phyloP scores from a whole-genome alignment of 2,797 vertebrate genomes.

The Columba guinea region DNA sequence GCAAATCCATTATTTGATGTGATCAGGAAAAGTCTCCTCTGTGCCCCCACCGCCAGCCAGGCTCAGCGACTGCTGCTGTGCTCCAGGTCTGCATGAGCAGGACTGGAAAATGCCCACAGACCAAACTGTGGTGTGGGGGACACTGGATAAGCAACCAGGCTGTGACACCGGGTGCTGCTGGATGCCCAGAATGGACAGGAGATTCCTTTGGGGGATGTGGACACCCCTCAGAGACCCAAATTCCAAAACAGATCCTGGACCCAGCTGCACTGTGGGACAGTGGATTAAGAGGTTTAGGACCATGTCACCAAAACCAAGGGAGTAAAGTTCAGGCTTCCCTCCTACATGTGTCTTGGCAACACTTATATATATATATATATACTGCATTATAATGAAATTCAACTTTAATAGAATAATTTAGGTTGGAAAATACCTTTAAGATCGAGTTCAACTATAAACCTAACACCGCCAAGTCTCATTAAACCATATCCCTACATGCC shows the following conservation, averaged over 20 bases:
- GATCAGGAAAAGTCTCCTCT: not conserved
- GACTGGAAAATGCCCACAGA: not conserved
- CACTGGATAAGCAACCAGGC: not conserved
- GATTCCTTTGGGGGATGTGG: rapidly evolving
- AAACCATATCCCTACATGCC: not conserved
- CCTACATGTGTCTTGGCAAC: not conserved
- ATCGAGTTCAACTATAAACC: too few relatives aligned
- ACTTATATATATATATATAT: too few relatives aligned
- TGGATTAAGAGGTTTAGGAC: not conserved
- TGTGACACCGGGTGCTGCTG: not conserved
- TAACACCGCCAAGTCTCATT: too few relatives aligned
- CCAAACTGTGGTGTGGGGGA: rapidly evolving
- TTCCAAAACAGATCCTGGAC: not conserved
- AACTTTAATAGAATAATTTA: not conserved
- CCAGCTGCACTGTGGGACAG: not conserved
- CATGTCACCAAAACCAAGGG: rapidly evolving
- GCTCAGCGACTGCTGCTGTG: rapidly evolving
- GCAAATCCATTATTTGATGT: not conserved
- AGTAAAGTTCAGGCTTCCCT: not conserved
- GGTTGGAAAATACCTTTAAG: too few relatives aligned
- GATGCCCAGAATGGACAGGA: not conserved
- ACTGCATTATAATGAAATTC: not conserved
- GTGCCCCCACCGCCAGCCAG: not conserved
- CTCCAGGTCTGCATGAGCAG: rapidly evolving
- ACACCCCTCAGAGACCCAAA: not conserved